Evolutionary conservation across 2,888 invertebrate species (phyloP).

Genomic region (Melanophora roralis): DNA sequence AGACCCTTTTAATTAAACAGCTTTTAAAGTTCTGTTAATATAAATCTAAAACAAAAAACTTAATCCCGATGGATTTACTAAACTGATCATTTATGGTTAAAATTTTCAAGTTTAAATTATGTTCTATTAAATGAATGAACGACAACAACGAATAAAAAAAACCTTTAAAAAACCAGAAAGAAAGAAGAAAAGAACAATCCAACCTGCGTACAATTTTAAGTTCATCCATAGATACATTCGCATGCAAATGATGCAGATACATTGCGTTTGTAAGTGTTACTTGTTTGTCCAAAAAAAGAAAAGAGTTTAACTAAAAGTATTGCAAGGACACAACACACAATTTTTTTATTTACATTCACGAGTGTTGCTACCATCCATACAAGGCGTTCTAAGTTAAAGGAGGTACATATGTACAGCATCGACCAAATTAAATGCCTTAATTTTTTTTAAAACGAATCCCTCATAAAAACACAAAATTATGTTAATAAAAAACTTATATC

Average conservation of each 20-base stretch:
- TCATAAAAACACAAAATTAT: no score
- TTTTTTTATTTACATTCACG: constrained; percentile 3
- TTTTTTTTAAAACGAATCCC: no score
- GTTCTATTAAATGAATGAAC: constrained; percentile 37
- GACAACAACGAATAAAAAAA: not conserved
- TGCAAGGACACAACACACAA: not conserved
- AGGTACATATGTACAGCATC: no score
- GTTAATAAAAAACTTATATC: no score
- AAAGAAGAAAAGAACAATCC: constrained; percentile 19
- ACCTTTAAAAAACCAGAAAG: not conserved
- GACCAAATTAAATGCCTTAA: no score
- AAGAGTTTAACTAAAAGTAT: not conserved
- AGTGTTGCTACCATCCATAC: not conserved
- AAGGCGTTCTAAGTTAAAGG: not conserved
- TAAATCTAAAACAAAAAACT: constrained; percentile 5
- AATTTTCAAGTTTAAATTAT: constrained; percentile 53
- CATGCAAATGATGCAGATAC: constrained; percentile 53
- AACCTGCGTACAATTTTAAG: constrained; percentile 46
- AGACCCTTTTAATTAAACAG: not conserved
- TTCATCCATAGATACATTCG: constrained; percentile 38
- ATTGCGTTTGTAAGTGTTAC: constrained; percentile 8
- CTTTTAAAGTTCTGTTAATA: constrained; percentile 20
- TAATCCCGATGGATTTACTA: constrained; percentile 46
- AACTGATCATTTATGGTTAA: constrained; percentile 57
- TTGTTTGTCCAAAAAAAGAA: constrained; percentile 6